A percentile compares a stretch with the other conserved stretches of the same genome.
Conservation (phyloP, 2,888 invertebrate genomes). For the Adineta ricciae region DNA sequence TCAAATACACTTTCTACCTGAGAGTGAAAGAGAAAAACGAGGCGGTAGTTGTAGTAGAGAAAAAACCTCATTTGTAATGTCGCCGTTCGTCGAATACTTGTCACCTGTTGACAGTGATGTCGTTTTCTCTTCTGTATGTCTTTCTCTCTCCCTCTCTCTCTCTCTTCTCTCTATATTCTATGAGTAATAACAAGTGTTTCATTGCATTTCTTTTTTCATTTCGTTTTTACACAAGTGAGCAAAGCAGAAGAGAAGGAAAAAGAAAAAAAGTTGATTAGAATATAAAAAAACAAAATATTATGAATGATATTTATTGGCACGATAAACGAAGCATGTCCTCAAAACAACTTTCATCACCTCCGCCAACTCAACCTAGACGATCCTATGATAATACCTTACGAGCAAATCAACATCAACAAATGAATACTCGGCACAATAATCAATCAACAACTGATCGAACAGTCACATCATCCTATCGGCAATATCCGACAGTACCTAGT, state of each 20-base stretch:
- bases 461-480: not conserved
- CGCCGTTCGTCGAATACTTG: not conserved
- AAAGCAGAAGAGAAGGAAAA: not conserved
- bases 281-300: not conserved
- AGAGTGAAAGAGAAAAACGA: not conserved
- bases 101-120: not conserved
- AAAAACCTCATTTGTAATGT: slow-evolving; percentile 9
- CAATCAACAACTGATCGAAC: not conserved
- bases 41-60: not conserved
- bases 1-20: slow-evolving; percentile 1
- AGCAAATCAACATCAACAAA: not conserved
- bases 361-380: not conserved
- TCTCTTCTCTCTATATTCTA: not conserved
- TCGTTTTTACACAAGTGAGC: not conserved
- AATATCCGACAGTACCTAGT: not conserved
- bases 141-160: not conserved
- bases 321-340: not conserved
- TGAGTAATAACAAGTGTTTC: slow-evolving; percentile 13
- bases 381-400: not conserved
- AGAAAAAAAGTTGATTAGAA: not conserved
- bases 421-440: not conserved
- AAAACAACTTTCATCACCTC: not conserved
- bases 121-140: not conserved
- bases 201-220: not conserved
- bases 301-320: slow-evolving; percentile 5